Percentiles rank a stretch among this genome's conserved stretches.
Conservation (phyloP, 2,888 invertebrate genomes). For the Vannuccia rotundouncinata region DNA sequence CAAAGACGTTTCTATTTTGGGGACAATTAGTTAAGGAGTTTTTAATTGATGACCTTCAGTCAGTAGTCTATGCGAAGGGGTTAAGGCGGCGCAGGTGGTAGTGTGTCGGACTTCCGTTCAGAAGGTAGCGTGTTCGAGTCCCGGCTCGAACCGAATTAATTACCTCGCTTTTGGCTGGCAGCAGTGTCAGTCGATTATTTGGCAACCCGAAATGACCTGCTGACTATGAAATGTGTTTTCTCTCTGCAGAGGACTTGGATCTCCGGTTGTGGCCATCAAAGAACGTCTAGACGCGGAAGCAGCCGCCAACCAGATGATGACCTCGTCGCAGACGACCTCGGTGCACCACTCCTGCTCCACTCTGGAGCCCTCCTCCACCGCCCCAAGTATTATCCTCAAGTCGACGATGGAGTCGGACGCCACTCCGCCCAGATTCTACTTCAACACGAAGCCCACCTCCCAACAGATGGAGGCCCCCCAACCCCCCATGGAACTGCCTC, state of each 20-base stretch:
- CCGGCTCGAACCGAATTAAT: too few relatives aligned
- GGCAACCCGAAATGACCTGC: too few relatives aligned
- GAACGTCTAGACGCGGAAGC: conserved; percentile 31
- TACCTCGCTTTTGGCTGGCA: too few relatives aligned
- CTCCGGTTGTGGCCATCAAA: conserved; percentile 37
- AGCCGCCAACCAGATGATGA: background rate
- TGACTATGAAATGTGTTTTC: too few relatives aligned
- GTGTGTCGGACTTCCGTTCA: too few relatives aligned
- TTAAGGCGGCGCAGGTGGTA: too few relatives aligned
- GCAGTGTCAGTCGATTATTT: too few relatives aligned
- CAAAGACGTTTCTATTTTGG: too few relatives aligned
- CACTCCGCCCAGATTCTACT: background rate
- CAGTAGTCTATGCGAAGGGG: too few relatives aligned
- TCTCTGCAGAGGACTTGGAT: conserved; percentile 14
- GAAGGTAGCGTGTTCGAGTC: too few relatives aligned
- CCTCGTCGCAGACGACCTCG: background rate
- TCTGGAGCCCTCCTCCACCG: background rate
- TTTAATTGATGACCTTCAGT: too few relatives aligned
- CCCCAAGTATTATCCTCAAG: background rate
- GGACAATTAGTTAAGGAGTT: too few relatives aligned
- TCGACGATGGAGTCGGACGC: background rate
- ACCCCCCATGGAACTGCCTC: conserved; percentile 58
- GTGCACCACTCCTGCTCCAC: background rate
- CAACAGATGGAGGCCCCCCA: conserved; percentile 20
- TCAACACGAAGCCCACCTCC: background rate